Base-by-base conservation (phyloP, 2,113 vertebrate genomes). In the Aythya baeri region DNA sequence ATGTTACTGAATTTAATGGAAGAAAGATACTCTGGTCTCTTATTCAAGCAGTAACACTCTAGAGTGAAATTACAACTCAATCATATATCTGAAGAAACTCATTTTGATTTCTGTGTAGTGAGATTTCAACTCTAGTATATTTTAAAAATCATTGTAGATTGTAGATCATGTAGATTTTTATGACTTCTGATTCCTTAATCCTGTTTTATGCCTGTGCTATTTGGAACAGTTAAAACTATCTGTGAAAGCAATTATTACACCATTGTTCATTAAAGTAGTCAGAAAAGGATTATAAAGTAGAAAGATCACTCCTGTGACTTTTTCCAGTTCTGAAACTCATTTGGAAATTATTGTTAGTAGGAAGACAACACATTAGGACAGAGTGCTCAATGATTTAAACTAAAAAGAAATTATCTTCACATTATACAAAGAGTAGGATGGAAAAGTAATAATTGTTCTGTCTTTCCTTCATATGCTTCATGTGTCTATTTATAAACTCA, bases 261-360 rank as follows among this genome's bases (percentile, higher is more conserved):
- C 8, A 3, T 61, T 52, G 31, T 77, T 77, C 27, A 86, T 83
- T 71, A n/a, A 77, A 66, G 15, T 36, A 52, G 12, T 50, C 21
- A 61, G 26, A 43, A 80, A 95, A 81, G 16, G 7, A 83, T 49
- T 71, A 72, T 7, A 34, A 86, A 81, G 57, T 34, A 31, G 55
- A 81, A 90, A 7, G 11, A 50, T 36, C 2, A 0, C 0, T 3
- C 20, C n/a, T 91, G 26, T 70, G 50, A 54, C 57, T 67, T 4
- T 89, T 83, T 74, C 22, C 31, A 80, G 31, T 77, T 93, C 78
- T 94, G n/a, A 38, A 77, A n/a, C 50, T 90, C 31, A 43, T 94
- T 94, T 90, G 31, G 44, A 86, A 86, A 77, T 62, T 17, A 65
- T 43, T 20, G 4, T 27, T 86, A 77, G 68, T 81, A 86, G 38